Base-by-base conservation (phyloP, 2,888 invertebrate species). In the Drosophila paranaensis region DNA sequence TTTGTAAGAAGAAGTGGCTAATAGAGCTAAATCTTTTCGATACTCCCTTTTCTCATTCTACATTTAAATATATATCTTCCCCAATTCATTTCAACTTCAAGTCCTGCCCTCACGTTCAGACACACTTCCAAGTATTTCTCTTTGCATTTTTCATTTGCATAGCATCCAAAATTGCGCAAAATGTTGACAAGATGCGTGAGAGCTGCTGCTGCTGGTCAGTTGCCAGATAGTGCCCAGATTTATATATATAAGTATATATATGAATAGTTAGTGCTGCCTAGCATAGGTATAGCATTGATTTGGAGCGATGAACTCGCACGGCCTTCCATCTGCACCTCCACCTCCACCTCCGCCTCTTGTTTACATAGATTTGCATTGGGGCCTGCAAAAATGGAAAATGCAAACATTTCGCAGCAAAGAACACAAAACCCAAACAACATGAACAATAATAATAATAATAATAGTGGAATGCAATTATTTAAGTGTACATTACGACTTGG, bases 301-400 rank as follows among this genome's bases (percentile, higher is more conserved):
- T 91, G 85, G 91, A 90, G 91, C 91, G 89, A 91, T 91, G 91
- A 91, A 91, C 91, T 91, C 88, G 58, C 10, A 10, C 73, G 62
- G 60, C 73, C 67, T 75, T 76, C 84, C 50, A 27, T 33, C 33
- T 33, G 13, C 8, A 33, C 33, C 50, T 33, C 33, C 43, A 33
- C 20, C 60, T 65, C 74, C 46, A 50, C 51, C 57, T 45, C 42
- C 45, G 6, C 77, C 77, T 79, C 77, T 75, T 81, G 77, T 81
- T 72, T 79, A 67, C 71, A 60, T 62, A 58, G 46, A 79, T 73
- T 72, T 80, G 71, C 70, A 77, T 69, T 64, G 71, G 61, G 16
- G 50, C 60, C 46, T 53, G 64, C 43, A 56, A 57, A 50, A 77
- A 80, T 67, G 72, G 46, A 66, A 75, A 74, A 74, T 74, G 71